phyloP scores from a whole-genome alignment of 2,888 invertebrate species.

The Drosophila paracracens region DNA sequence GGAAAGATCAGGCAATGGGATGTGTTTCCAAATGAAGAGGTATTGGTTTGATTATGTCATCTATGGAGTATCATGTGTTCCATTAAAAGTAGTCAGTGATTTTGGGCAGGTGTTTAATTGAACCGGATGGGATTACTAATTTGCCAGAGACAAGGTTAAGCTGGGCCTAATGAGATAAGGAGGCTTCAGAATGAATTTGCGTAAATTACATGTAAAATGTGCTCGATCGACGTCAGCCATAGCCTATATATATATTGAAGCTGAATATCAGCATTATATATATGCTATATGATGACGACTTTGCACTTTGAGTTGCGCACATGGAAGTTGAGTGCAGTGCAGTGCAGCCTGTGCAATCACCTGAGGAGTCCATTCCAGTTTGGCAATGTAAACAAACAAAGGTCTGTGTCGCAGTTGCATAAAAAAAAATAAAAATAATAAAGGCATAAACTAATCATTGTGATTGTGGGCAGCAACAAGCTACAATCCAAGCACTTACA shows the following conservation, averaged over 20 bases:
- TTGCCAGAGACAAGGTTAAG: background rate
- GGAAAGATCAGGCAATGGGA: background rate
- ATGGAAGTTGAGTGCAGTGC: slow-evolving; percentile 15
- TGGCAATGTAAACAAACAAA: slow-evolving; percentile 44
- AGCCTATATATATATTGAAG: slow-evolving; percentile 2
- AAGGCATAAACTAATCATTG: slow-evolving; percentile 65
- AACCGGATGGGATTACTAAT: background rate
- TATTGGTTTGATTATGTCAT: background rate
- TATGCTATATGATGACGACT: slow-evolving; percentile 35
- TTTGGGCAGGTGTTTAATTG: background rate
- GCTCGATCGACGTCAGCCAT: slow-evolving; percentile 53
- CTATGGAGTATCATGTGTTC: background rate
- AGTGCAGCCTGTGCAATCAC: slow-evolving; percentile 4
- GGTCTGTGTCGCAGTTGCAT: slow-evolving; percentile 50
- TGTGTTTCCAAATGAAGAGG: background rate
- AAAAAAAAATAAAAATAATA: slow-evolving; percentile 1
- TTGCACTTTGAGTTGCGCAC: slow-evolving; percentile 64
- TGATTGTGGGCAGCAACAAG: slow-evolving; percentile 18
- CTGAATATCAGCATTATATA: slow-evolving; percentile 20
- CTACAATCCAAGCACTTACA: slow-evolving; percentile 24
- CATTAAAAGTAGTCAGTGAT: background rate
- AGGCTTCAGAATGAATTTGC: slow-evolving; percentile 31
- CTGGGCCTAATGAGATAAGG: background rate
- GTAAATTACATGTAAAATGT: slow-evolving; percentile 53
- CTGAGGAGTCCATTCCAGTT: slow-evolving; percentile 2